Conservation (phyloP, 2,113 vertebrate species). For the Siniperca chuatsi region DNA sequence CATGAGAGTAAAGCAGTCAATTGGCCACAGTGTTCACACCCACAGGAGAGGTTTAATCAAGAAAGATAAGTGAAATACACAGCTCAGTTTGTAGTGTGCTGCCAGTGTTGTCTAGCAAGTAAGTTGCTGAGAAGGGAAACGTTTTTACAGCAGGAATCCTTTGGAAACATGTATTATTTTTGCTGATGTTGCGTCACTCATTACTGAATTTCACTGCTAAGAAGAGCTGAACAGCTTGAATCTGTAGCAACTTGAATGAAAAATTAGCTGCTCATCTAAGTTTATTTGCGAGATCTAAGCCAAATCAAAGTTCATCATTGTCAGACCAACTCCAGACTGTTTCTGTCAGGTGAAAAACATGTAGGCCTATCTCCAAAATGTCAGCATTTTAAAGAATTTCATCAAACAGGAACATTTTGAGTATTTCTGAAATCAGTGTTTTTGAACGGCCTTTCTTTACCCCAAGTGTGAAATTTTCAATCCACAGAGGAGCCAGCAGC, state of each 20-base stretch:
- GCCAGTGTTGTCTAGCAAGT: neutral
- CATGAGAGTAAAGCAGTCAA: neutral
- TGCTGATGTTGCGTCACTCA: constrained; percentile 18
- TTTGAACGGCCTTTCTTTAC: neutral
- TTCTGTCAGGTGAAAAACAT: neutral
- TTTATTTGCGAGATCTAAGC: neutral
- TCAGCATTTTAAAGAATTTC: neutral
- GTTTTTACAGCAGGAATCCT: constrained; percentile 1
- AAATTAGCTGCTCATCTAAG: neutral
- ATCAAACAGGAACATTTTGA: neutral
- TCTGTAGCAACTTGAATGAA: neutral
- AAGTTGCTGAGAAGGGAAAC: neutral
- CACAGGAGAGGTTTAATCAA: constrained; percentile 17
- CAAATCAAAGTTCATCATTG: neutral
- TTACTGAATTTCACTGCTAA: constrained; percentile 17
- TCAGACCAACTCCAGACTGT: neutral
- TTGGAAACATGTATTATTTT: neutral
- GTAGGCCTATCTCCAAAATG: neutral
- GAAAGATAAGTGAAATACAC: neutral
- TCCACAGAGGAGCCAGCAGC: neutral
- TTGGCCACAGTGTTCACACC: neutral
- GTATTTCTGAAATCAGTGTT: neutral
- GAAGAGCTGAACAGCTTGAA: constrained; percentile 16
- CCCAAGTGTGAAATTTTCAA: neutral
- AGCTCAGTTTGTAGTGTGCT: neutral